Percentiles rank a stretch among this genome's conserved stretches.
Conservation (phyloP, 2,888 invertebrate species). For the Cecidostiba fungosa region DNA sequence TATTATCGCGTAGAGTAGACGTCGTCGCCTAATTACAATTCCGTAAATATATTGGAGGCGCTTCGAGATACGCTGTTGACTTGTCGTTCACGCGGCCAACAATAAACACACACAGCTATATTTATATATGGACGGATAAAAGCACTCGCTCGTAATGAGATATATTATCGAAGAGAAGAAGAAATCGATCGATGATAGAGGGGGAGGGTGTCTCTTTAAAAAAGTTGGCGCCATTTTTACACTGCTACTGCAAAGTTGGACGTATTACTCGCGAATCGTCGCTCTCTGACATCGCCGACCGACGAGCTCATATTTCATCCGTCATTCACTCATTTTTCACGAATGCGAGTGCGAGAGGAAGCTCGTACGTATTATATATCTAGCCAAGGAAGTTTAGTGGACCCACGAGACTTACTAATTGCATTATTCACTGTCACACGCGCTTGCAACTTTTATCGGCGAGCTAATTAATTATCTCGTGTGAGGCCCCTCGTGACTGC, state of each 20-base stretch:
- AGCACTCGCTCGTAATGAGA: slow-evolving; percentile 20
- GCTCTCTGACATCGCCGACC: slow-evolving; percentile 65
- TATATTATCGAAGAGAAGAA: neutral
- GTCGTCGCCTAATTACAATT: slow-evolving; percentile 29
- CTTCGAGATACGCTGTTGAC: neutral
- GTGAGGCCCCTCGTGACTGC: neutral
- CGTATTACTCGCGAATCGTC: slow-evolving; percentile 67
- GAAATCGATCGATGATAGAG: slow-evolving; percentile 60
- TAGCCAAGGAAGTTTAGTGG: slow-evolving; percentile 64
- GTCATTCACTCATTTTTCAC: slow-evolving; percentile 71
- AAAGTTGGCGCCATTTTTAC: slow-evolving; percentile 64
- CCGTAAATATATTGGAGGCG: slow-evolving; percentile 36
- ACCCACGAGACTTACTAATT: slow-evolving; percentile 68
- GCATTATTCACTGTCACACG: slow-evolving; percentile 69
- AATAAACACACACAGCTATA: neutral
- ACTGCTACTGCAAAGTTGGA: slow-evolving; percentile 56
- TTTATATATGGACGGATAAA: neutral
- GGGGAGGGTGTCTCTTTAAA: slow-evolving; percentile 56
- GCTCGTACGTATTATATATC: neutral
- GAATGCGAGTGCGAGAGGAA: slow-evolving; percentile 31
- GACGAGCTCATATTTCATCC: slow-evolving; percentile 67
- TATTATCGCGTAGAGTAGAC: neutral
- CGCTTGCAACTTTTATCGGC: slow-evolving; percentile 63
- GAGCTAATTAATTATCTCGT: slow-evolving; percentile 58
- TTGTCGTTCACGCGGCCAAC: neutral